Percentiles rank a stretch among this genome's conserved stretches.
phyloP scores from a whole-genome alignment of 1,140 invertebrate species.

The Brachionus calyciflorus region DNA sequence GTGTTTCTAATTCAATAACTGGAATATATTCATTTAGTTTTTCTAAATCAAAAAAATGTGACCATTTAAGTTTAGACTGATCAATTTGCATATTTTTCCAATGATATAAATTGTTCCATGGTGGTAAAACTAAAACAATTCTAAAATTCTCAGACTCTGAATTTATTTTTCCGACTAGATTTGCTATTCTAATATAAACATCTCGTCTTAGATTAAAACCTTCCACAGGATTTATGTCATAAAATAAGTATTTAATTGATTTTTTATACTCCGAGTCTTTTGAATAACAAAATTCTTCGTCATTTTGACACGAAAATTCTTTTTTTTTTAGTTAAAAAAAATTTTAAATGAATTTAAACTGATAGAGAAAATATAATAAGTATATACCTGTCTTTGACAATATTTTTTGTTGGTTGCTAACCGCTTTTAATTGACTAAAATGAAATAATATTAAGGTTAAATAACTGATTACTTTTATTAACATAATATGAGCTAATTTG shows the following conservation, averaged over 20 bases:
- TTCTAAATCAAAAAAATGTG: slow-evolving; percentile 77
- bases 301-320: background rate
- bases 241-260: slow-evolving; percentile 70
- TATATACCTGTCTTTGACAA: slow-evolving; percentile 1
- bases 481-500: background rate
- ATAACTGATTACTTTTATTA: slow-evolving; percentile 3
- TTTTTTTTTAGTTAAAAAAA: background rate
- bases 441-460: slow-evolving; percentile 9
- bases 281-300: background rate
- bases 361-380: background rate
- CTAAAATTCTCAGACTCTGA: slow-evolving; percentile 56
- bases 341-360: background rate
- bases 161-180: slow-evolving; percentile 69
- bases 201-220: slow-evolving; percentile 93
- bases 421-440: background rate
- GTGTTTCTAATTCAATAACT: slow-evolving; percentile 81
- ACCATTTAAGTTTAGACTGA: slow-evolving; percentile 70
- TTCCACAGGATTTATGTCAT: slow-evolving; percentile 88
- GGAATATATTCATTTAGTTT: slow-evolving; percentile 76
- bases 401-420: slow-evolving; percentile 24
- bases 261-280: background rate
- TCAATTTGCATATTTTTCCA: slow-evolving; percentile 70
- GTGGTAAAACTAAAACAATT: slow-evolving; percentile 72
- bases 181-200: slow-evolving; percentile 86
- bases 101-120: slow-evolving; percentile 83